Percentiles rank a stretch among this genome's conserved stretches.
phyloP scores from a whole-genome alignment of 2,113 vertebrate species.

The Xiphophorus couchianus region DNA sequence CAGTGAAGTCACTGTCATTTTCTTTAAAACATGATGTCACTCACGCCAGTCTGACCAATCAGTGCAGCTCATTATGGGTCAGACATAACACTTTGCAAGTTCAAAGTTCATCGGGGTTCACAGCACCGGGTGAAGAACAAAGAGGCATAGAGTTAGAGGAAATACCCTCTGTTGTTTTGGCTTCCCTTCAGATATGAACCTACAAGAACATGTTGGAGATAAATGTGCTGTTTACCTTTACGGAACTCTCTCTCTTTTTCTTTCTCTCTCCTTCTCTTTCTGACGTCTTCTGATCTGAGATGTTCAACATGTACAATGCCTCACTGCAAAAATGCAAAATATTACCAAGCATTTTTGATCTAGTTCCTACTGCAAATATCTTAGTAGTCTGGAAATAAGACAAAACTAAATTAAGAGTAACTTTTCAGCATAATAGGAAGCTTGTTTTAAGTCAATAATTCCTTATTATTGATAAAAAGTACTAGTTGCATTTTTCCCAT shows the following conservation, averaged over 20 bases:
- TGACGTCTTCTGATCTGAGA: conserved; percentile 30
- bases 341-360: too few species aligned
- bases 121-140: conserved; percentile 31
- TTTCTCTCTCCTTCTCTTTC: too few species aligned
- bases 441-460: too few species aligned
- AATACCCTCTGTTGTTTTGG: conserved; percentile 24
- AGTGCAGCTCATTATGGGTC: not conserved
- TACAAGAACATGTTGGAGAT: conserved; percentile 14
- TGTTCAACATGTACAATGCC: not conserved
- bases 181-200: conserved; percentile 27
- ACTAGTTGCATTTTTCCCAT: too few species aligned
- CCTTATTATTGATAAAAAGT: too few species aligned
- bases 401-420: too few species aligned
- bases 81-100: conserved; percentile 23
- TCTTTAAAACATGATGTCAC: conserved; percentile 40
- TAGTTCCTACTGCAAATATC: too few species aligned
- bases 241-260: not conserved
- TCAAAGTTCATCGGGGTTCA: conserved; percentile 48
- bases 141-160: conserved; percentile 49
- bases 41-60: conserved; percentile 37
- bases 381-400: too few species aligned
- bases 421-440: too few species aligned
- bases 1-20: conserved; percentile 42
- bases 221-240: conserved; percentile 17
- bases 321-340: too few species aligned